Conservation (phyloP, 2,888 invertebrate genomes). For the Trachelus stipa region DNA sequence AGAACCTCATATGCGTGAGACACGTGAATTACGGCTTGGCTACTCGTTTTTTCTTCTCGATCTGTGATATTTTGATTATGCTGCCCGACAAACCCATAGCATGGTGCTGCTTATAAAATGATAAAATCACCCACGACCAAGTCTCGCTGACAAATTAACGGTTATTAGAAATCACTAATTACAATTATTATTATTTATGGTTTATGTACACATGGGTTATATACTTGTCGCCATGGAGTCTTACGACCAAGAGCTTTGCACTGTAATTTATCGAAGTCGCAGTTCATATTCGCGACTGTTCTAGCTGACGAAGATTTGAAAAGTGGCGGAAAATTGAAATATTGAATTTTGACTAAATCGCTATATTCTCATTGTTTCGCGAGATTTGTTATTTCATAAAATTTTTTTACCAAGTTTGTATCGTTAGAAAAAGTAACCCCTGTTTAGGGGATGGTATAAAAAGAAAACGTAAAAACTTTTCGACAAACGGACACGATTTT, state of each 20-base stretch:
- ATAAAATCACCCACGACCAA: background rate
- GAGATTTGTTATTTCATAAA: too few species aligned
- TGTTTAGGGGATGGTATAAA: background rate
- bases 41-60: background rate
- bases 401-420: too few species aligned
- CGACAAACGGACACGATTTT: background rate
- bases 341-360: background rate
- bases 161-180: constrained; percentile 1
- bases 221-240: background rate
- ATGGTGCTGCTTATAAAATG: constrained; percentile 3
- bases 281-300: background rate
- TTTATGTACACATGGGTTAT: background rate
- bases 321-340: background rate
- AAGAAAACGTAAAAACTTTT: background rate
- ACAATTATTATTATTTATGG: constrained; percentile 2
- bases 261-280: background rate
- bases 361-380: too few species aligned
- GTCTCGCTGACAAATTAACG: constrained; percentile 6
- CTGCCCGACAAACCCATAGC: constrained; percentile 23
- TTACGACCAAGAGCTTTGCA: background rate
- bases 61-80: constrained; percentile 23
- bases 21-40: background rate
- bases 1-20: constrained; percentile 1
- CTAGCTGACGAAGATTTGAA: background rate
- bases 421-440: background rate